Base-by-base conservation (phyloP, 2,113 vertebrate genomes). In the Cyprinodon variegatus region DNA sequence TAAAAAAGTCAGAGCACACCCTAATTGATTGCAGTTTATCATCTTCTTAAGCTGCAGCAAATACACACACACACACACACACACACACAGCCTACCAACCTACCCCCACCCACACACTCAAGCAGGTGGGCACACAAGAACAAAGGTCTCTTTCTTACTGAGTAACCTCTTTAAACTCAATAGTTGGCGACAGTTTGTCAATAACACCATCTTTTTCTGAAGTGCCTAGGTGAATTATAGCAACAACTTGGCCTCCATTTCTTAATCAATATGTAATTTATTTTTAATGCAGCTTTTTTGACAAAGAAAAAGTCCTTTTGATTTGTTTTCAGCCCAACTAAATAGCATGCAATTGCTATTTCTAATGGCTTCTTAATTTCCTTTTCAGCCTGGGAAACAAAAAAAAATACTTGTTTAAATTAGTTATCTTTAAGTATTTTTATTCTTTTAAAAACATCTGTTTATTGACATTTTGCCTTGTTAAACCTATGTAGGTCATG, bases 191-290 rank as follows among this genome's bases (percentile, higher is more conserved):
- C 88, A 89, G 83, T 76, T 81, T 85, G 72, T 87, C 84, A 89
- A 91, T 93, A 93, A 93, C 90, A 78, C 77, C 78, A 78, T 92
- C 29, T 82, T 80, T 87, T 83, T 79, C 76, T 65, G 62, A 36
- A 69, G 65, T 2, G 46, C 75, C 45, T 64, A 43, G 17, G 66
- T 88, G 69, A 91, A 86, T 89, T 89, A 92, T 93, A 89, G 83
- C 68, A 46, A 74, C 67, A 78, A 64, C 68, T 88, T 72, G 77
- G 79, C 72, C 77, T 74, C n/a, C 3, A 43, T 84, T 77, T 79
- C 71, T 53, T 37, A 62, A 68, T 84, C 71, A 82, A 84, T 79
- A 81, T 68, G 69, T 71, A 85, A 68, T 74, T 86, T 83, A 45
- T 79, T 87, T 81, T 46, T 59, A 50, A 80, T 50, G 46, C 46